Conservation (phyloP, 2,888 invertebrate genomes). For the Clistopyga incitator region DNA sequence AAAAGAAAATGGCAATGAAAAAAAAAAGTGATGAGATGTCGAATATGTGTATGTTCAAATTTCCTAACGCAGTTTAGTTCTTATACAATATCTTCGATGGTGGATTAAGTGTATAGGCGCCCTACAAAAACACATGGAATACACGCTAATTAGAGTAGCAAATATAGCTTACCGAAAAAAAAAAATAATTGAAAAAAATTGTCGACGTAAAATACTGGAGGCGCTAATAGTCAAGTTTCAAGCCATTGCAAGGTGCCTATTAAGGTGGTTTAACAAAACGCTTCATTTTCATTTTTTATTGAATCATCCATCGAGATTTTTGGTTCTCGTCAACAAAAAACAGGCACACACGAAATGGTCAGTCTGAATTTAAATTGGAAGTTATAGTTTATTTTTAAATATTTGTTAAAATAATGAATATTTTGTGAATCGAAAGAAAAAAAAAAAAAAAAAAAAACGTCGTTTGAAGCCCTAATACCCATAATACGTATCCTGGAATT, state of each 20-base stretch:
- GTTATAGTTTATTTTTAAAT: too few species aligned
- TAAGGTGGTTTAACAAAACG: too few species aligned
- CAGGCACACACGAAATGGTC: too few species aligned
- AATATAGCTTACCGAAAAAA: not conserved
- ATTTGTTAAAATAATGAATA: too few species aligned
- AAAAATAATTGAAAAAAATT: too few species aligned
- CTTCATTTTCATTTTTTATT: too few species aligned
- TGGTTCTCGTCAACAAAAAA: too few species aligned
- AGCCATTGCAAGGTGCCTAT: not conserved
- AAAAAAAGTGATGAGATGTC: not conserved
- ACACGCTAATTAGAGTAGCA: not conserved
- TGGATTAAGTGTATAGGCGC: not conserved
- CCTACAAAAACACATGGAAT: not conserved
- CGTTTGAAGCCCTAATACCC: too few species aligned
- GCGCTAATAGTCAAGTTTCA: not conserved
- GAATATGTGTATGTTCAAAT: conserved; percentile 14
- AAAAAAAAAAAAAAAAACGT: too few species aligned
- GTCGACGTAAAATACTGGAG: not conserved
- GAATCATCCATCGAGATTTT: too few species aligned
- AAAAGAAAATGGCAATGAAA: not conserved
- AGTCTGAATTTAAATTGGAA: too few species aligned
- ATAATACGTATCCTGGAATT: not conserved
- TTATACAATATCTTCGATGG: conserved; percentile 30
- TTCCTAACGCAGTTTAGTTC: conserved; percentile 52
- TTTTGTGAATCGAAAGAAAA: too few species aligned